Evolutionary conservation across 2,888 invertebrate species (phyloP), one percentile per base, ranked within the genome.

Genomic region (Galeruca laticollis): DNA sequence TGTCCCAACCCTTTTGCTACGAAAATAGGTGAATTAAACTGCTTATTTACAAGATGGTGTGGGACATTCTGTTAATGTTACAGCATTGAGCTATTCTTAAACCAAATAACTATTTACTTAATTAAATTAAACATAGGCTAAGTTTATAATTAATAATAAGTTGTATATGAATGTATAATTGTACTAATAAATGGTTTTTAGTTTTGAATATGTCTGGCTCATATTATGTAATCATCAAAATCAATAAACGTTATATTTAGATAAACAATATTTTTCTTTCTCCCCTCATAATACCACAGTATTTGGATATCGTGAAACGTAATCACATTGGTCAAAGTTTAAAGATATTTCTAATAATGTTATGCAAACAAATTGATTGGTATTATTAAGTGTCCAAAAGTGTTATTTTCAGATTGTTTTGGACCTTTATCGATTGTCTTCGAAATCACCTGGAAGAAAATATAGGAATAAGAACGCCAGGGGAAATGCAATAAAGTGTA

Each of bases 161-260:
- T 77, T 78, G 76, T 77, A 79, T 76, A 77, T 78, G 76, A 76
- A 79, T 77, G 78, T 79, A 78, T 77, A 79, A 79, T 77, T 79
- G 76, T 79, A 78, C 77, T 78, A 77, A 76, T 77, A 75, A 73
- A 73, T 77, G 68, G 69, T 76, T 78, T 76, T 78, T 77, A 74
- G 72, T 76, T 78, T 76, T 77, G 67, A 75, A 71, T 64, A 70
- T 73, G 66, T 74, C 73, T 69, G 74, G 77, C 77, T 79, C 78
- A 79, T 77, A 66, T 69, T 71, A 68, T 79, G 76, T 79, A 79
- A 76, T 75, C 77, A 77, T 77, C 52, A 76, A 77, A 79, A 78
- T 73, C 74, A 80, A 78, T 80, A 80, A 80, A 79, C 78, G 80
- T 79, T 80, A 80, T 80, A 80, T 80, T 80, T 80, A 78, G 77